Conservation (phyloP, 2,888 invertebrate species). For the Stratiomys singularior region DNA sequence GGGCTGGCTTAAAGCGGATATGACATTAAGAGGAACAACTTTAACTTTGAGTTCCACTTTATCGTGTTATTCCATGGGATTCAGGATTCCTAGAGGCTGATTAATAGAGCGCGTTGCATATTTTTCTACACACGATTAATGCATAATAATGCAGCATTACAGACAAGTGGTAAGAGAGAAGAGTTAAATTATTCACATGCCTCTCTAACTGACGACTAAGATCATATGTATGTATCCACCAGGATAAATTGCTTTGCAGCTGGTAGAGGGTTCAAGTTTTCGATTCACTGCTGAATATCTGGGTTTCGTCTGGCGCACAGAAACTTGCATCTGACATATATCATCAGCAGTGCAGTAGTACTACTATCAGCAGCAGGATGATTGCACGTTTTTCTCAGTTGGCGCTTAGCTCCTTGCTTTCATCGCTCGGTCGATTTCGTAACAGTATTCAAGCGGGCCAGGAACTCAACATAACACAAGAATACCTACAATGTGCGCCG, state of each 20-base stretch:
- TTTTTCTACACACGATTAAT: too few species aligned
- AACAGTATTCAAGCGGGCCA: neutral
- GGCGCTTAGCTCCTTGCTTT: neutral
- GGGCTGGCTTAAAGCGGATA: conserved; percentile 25
- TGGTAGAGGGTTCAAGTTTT: neutral
- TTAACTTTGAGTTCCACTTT: neutral
- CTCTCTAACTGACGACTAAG: too few species aligned
- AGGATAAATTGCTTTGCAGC: neutral
- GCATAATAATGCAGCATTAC: too few species aligned
- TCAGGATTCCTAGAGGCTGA: neutral
- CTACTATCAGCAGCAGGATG: neutral
- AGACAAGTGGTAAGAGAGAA: too few species aligned
- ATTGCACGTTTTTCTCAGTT: neutral
- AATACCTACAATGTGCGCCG: neutral
- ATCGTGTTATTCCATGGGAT: neutral
- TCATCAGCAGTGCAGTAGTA: conserved; percentile 9
- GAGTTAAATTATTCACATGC: too few species aligned
- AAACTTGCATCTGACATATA: neutral
- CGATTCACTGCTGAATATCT: neutral
- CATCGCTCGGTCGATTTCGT: neutral
- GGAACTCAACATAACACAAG: neutral
- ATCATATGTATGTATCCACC: neutral
- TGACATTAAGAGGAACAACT: neutral
- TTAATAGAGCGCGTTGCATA: too few species aligned
- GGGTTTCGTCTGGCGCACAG: neutral